These are phyloP conservation scores for Pampusana beccarii DNA, from an alignment of 2,113 vertebrate species.

Conservation along the genomic window DNA sequence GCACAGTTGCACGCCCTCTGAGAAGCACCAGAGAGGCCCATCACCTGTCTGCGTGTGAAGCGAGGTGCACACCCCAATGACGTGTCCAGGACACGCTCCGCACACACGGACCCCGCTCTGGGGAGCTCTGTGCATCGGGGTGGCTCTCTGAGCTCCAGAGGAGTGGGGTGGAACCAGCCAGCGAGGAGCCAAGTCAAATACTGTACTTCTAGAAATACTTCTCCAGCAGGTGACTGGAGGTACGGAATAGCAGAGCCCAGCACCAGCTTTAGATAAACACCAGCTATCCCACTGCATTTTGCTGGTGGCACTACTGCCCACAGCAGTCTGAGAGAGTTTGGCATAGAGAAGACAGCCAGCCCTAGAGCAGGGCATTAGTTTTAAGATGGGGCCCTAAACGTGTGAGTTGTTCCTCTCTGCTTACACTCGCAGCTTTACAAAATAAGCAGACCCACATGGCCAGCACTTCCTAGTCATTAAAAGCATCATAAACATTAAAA, in stretches of 20 bases:
- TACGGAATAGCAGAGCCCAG: background rate
- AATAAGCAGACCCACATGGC: background rate
- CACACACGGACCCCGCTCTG: rapidly evolving
- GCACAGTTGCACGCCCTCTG: background rate
- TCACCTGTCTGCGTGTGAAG: background rate
- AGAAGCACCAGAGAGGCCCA: background rate
- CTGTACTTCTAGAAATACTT: background rate
- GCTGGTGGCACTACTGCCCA: background rate
- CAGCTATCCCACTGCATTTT: rapidly evolving
- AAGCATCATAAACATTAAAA: background rate
- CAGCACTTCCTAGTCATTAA: background rate
- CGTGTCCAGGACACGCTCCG: background rate
- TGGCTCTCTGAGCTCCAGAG: background rate
- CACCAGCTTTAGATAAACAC: background rate
- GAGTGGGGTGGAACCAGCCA: background rate
- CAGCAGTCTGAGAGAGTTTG: background rate
- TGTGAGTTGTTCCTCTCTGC: background rate
- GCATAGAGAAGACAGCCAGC: background rate
- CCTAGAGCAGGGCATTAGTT: background rate
- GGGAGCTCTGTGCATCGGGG: background rate
- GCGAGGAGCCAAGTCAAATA: background rate
- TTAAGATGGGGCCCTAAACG: background rate
- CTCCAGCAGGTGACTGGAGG: background rate
- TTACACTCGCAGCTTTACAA: background rate
- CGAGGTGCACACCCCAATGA: background rate